Evolutionary conservation across 2,888 invertebrate species (phyloP), one percentile per base, ranked within the genome.

Genomic region (Gari tellinella): DNA sequence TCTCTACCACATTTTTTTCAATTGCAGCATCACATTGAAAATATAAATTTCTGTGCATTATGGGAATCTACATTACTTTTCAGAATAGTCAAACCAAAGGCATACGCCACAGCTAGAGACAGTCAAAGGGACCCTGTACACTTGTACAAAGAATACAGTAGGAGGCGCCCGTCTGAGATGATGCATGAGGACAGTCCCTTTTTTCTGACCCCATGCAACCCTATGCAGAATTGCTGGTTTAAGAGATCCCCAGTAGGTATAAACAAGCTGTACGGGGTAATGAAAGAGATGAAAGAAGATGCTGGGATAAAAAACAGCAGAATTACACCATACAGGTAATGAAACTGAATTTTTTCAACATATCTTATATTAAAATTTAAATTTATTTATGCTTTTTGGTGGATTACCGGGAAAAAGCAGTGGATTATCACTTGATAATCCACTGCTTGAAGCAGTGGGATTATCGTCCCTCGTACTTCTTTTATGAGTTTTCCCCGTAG

Each of bases 211-310:
- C 23, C 49, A 21, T 23, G 25, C 23, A 15, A 15, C 15, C 5
- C 19, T 49, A 25, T 15, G 2, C 23, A 19, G 15, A 23, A 19
- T 3, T 49, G 7, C 8, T 49, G 49, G 49, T 49, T 49, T 15
- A 49, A 49, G 49, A 49, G 23, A 23, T 23, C 49, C 8, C 2
- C 49, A 21, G 1, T 49, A 14, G 49, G 49, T 7, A 23, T 49
- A 2, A 49, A 49, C 49, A 49, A 49, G 25, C 14, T 49, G 15
- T 49, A 49, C 15, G 5, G 5, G 7, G 25, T 49, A 23, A 49
- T 49, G 49, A 49, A 49, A 7, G 49, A 49, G 15, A 49, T 49
- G 49, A 49, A 49, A 23, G 25, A 23, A 15, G 49, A 23, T 3
- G 21, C 49, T 7, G 49, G 49, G 15, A 49, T 49, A 1, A 1